Conservation (phyloP, 2,888 invertebrate species). For the Mesochorus sp. region DNA sequence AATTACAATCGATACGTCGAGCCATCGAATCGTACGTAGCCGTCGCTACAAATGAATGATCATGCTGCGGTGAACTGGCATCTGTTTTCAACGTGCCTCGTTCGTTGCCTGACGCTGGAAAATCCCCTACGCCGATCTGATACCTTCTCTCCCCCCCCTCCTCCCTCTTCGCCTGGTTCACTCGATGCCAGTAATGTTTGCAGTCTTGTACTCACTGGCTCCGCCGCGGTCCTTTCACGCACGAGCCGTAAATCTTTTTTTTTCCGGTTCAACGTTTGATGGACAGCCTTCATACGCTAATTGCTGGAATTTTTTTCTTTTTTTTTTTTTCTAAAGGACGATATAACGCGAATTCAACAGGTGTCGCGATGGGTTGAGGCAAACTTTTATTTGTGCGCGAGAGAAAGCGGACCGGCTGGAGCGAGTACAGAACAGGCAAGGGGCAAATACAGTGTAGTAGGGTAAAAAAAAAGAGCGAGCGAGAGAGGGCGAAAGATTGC, state of each 20-base stretch:
- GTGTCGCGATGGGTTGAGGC: slow-evolving; percentile 79
- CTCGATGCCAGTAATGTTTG: slow-evolving; percentile 20
- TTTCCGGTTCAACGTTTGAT: slow-evolving; percentile 68
- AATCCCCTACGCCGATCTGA: slow-evolving; percentile 52
- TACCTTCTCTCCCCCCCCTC: slow-evolving; percentile 35
- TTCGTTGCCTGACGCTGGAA: slow-evolving; percentile 41
- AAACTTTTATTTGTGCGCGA: slow-evolving; percentile 81
- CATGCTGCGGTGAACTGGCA: slow-evolving; percentile 63
- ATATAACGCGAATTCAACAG: slow-evolving; percentile 79
- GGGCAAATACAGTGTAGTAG: slow-evolving; percentile 36
- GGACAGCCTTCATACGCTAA: slow-evolving; percentile 80
- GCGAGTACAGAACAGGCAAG: slow-evolving; percentile 46
- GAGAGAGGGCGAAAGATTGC: slow-evolving; percentile 62
- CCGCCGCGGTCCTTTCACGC: neutral
- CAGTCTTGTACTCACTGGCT: slow-evolving; percentile 32
- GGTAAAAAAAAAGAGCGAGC: slow-evolving; percentile 30
- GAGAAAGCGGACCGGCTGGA: slow-evolving; percentile 63
- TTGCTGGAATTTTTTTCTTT: slow-evolving; percentile 72
- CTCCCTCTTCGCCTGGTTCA: slow-evolving; percentile 3
- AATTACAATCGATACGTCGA: slow-evolving; percentile 63
- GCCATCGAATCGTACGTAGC: slow-evolving; percentile 60
- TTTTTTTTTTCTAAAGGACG: slow-evolving; percentile 63
- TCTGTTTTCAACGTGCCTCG: slow-evolving; percentile 60
- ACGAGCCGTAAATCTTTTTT: slow-evolving; percentile 74
- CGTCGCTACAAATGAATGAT: slow-evolving; percentile 67